Base-by-base conservation (phyloP, 1,140 invertebrate genomes). In the Megalonaias nervosa region DNA sequence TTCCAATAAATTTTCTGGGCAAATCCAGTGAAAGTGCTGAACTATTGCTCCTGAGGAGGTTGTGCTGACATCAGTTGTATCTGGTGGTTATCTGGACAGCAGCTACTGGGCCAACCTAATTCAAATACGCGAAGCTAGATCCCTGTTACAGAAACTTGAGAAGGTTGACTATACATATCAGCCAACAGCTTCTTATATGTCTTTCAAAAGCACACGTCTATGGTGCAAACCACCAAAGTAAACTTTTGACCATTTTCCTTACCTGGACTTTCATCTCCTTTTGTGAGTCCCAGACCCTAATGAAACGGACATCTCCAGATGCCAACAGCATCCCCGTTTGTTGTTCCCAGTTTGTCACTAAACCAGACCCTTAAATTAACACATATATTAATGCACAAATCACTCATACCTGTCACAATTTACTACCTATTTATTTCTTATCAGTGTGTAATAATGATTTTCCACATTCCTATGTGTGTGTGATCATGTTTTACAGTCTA, bases 221-320 rank as follows among this genome's bases (percentile, higher is more conserved):
- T 31, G 19, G 16, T 23, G 66, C 11, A 67, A 23, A 9, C 19
- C 16, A 11, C 31, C 11, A 38, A 62, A 62, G 14, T n/a, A 62
- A 23, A 12, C 19, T 62, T n/a, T 62, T 62, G 21, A 62, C 19
- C 19, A 5, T n/a, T n/a, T 62, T n/a, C 19, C 75, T 66, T 86
- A 91, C 91, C 86, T 89, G 87, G 55, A 91, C 91, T 87, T 94
- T 95, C 76, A 95, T 91, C 92, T 98, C 97, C n/a, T 93, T 93
- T 83, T 95, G 93, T 31, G 94, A 94, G 91, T 98, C 96, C 96
- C 96, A 98, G 56, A 97, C 92, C 75, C 95, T 93, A 60, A 98
- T 91, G 56, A 94, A 92, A 67, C 94, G 91, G 0, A 91, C 89
- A 85, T 96, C 94, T 4, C 96, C 96, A 21, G 93, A 93, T 67